These are phyloP conservation scores for Cinclus mexicanus DNA, from an alignment of 2,113 vertebrate genomes.

Conservation along the genomic window DNA sequence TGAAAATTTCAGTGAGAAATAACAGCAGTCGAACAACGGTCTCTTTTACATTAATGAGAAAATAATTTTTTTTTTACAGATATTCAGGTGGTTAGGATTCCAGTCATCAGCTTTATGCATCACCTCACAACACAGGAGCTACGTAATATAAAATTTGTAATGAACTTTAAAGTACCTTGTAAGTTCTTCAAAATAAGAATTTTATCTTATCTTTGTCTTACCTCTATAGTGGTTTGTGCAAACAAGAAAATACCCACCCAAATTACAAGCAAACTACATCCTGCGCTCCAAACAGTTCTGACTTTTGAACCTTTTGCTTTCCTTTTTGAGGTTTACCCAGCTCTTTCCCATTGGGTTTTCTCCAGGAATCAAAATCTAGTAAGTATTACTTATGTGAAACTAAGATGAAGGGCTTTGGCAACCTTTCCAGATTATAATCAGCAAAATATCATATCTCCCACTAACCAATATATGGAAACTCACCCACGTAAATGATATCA, in stretches of 20 bases:
- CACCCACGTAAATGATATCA: conserved; percentile 48
- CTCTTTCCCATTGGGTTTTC: neutral
- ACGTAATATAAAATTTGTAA: neutral
- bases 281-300: neutral
- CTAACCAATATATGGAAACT: conserved; percentile 62
- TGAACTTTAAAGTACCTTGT: neutral
- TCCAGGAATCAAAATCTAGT: conserved; percentile 29
- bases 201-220: neutral
- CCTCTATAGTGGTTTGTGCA: neutral
- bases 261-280: neutral
- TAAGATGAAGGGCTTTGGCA: conserved; percentile 52
- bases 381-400: conserved; percentile 14
- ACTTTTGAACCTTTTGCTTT: neutral
- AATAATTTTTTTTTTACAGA: neutral
- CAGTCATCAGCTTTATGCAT: neutral
- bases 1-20: neutral
- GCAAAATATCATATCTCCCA: conserved; percentile 65
- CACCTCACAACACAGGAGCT: neutral
- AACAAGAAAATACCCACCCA: neutral
- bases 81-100: neutral
- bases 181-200: neutral
- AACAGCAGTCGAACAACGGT: neutral
- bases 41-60: neutral
- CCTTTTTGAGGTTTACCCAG: neutral
- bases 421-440: conserved; percentile 47